A percentile compares a stretch with the other conserved stretches of the same genome.
Conservation (phyloP, 2,797 vertebrate species). For the Pogoniulus pusillus region DNA sequence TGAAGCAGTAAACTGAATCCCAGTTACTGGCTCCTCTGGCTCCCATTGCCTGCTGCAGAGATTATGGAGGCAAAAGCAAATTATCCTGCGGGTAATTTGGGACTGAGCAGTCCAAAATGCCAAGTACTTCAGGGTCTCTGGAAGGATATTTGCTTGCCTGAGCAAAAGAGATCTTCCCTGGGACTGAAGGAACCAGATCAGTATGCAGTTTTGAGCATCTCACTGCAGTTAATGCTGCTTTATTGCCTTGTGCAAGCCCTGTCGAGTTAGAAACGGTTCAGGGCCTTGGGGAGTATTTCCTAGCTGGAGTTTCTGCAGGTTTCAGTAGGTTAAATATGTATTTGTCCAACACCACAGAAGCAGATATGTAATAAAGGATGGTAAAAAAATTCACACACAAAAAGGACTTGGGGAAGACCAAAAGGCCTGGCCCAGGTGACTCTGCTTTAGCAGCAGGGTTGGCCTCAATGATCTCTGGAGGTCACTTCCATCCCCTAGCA, state of each 20-base stretch:
- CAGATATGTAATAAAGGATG: neutral
- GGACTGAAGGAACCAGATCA: neutral
- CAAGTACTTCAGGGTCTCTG: neutral
- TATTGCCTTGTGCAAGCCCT: conserved; percentile 6
- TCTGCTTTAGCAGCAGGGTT: too few relatives aligned
- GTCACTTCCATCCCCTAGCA: too few relatives aligned
- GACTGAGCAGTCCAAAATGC: neutral
- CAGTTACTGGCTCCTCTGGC: too few relatives aligned
- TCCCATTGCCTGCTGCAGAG: too few relatives aligned
- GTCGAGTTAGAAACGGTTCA: neutral
- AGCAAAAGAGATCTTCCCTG: neutral
- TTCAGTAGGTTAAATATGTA: neutral
- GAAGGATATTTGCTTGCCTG: neutral
- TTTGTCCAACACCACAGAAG: neutral
- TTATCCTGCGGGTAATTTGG: neutral
- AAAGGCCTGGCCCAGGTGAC: too few relatives aligned
- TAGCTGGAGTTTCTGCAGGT: neutral
- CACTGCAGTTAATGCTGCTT: neutral
- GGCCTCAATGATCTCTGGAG: too few relatives aligned
- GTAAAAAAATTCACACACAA: neutral
- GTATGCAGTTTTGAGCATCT: neutral
- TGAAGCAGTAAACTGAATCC: too few relatives aligned
- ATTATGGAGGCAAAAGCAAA: too few relatives aligned
- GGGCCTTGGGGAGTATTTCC: conserved; percentile 20
- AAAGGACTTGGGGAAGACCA: too few relatives aligned